Evolutionary conservation across 2,797 vertebrate genomes (phyloP), one percentile per base, ranked within the genome.

Genomic region (Alectoris magna): DNA sequence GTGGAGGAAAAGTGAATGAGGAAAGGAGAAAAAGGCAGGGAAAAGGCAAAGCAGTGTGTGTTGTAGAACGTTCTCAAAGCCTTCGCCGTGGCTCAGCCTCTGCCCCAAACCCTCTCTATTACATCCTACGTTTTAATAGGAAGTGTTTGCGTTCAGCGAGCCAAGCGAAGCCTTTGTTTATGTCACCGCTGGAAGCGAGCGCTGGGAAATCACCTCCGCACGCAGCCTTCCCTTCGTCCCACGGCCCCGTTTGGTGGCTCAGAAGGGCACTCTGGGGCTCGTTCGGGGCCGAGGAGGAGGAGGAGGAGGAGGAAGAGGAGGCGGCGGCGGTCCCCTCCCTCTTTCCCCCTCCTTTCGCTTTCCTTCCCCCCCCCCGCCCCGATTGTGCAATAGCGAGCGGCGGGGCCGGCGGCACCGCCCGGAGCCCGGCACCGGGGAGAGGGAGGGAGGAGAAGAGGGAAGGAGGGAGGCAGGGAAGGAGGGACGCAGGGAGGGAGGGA

Each of bases 371-470:
- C 22, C n/a, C 69, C 36, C 43, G 46, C 26, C 38, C 48, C 23
- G 48, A 38, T 62, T 49, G 44, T 55, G 67, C 58, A 41, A 44
- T 46, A 58, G 59, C 18, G 36, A 39, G 53, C 41, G 43, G 38
- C 51, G 55, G 70, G 63, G 79, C 69, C 69, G 31, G 18, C 74
- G 72, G 89, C 77, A 76, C 91, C 81, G 90, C 89, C 91, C 70
- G 93, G 88, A 86, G 94, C 87, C 88, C 84, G 80, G 79, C 89
- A 87, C 84, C 72, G 84, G 67, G 71, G 71, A 75, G n/a, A 44
- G 31, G 63, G 43, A 44, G 62, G 62, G 62, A 41, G 62, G 39
- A 41, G 27, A 27, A 62, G 24, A 26, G 36, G 14, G 58, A 46
- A 44, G 75, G 46, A n/a, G 18, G 31, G 17, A 27, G 24, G 69